Conservation (phyloP, 2,797 vertebrate species). For the Ctenopoma multispine region DNA sequence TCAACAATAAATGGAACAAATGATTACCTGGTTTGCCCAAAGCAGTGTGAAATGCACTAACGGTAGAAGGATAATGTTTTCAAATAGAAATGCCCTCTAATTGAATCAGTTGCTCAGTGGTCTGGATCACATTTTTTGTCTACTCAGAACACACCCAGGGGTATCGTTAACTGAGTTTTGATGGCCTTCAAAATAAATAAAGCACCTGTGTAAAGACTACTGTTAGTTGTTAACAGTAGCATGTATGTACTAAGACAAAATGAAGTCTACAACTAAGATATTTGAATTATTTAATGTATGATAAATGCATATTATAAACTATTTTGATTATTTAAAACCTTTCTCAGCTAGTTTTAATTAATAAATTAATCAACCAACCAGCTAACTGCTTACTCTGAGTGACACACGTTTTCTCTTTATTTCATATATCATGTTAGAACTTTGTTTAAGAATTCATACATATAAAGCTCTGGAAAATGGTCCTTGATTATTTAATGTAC, state of each 20-base stretch:
- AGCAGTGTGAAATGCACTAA: conserved; percentile 12
- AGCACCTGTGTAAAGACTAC: not conserved
- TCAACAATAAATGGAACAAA: conserved; percentile 15
- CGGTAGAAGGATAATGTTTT: conserved; percentile 11
- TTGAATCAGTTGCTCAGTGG: conserved; percentile 28
- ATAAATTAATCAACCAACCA: not conserved
- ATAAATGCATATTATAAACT: not conserved
- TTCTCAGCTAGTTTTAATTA: not conserved
- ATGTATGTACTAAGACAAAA: not conserved
- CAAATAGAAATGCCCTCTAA: conserved; percentile 19
- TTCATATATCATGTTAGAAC: too few relatives aligned
- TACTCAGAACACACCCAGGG: not conserved
- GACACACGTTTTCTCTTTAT: too few relatives aligned
- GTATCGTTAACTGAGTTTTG: conserved; percentile 2
- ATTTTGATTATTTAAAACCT: not conserved
- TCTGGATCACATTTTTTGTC: conserved; percentile 7
- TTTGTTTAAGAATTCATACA: not conserved
- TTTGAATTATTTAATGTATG: not conserved
- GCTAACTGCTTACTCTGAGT: too few relatives aligned
- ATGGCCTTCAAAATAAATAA: not conserved
- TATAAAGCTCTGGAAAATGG: conserved; percentile 3
- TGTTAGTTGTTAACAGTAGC: not conserved
- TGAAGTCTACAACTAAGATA: not conserved
- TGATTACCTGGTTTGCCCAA: conserved; percentile 15
- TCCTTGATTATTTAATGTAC: conserved; percentile 13